A percentile compares a stretch with the other conserved stretches of the same genome.
Conservation (phyloP, 2,113 vertebrate species). For the Notothenia rossii region DNA sequence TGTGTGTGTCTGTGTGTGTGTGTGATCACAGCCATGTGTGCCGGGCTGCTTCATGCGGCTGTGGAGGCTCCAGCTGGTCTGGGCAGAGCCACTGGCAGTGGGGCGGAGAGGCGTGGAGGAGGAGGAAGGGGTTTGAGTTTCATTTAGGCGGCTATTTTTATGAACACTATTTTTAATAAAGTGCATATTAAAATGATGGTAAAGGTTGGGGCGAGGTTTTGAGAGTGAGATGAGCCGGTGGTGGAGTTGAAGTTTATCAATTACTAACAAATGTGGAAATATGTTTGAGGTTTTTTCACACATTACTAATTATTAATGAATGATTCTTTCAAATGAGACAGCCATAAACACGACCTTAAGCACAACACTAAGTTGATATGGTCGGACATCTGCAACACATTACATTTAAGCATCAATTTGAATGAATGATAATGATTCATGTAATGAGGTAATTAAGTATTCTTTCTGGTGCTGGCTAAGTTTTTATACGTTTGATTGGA, state of each 20-base stretch:
- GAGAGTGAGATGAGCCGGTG: background rate
- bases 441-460: background rate
- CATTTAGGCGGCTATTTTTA: conserved; percentile 68
- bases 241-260: conserved; percentile 24
- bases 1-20: conserved; percentile 12
- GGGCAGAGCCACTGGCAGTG: conserved; percentile 64
- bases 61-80: conserved; percentile 79
- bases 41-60: conserved; percentile 72
- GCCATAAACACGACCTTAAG: background rate
- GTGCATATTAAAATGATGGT: conserved; percentile 62
- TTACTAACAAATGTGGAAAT: conserved; percentile 6
- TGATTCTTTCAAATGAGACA: background rate
- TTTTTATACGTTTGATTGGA: background rate
- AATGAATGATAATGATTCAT: background rate
- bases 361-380: background rate
- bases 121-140: conserved; percentile 54
- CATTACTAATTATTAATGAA: background rate
- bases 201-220: conserved; percentile 48
- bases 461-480: background rate
- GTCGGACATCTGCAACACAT: too few species aligned
- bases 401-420: background rate
- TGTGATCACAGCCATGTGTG: conserved; percentile 78
- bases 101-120: conserved; percentile 58
- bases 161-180: conserved; percentile 66
- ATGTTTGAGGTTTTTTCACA: conserved; percentile 11